Base-by-base conservation (phyloP, 2,888 invertebrate species). In the Allygus modestus region DNA sequence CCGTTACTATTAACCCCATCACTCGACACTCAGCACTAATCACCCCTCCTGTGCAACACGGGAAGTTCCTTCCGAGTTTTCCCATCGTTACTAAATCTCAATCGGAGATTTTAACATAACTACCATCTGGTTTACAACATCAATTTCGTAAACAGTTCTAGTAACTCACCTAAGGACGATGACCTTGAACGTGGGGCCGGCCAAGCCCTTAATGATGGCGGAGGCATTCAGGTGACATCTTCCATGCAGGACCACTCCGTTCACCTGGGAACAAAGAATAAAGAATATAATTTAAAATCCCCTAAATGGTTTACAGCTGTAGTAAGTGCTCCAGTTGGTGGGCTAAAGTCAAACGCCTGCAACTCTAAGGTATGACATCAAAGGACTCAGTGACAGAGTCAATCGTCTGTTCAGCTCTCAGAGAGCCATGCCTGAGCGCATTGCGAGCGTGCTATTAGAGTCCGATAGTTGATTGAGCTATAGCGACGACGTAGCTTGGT, bases 161-260 rank as follows among this genome's bases (percentile, higher is more conserved):
- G 37, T 4, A 12, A 65, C 65, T 65, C 28, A 65, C 65, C 65
- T 65, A 11, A 65, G 65, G 31, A 65, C 92, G 87, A 98, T 94
- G 89, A 99, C 94, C 91, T 97, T 97, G 91, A 98, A 95, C 87
- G 93, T 92, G 23, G 95, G 95, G 71, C 96, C 96, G 12, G 95
- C 94, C 87, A 98, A 92, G 79, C 96, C 96, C 91, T 98, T 98
- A 91, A 99, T 99, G 90, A 98, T 95, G 31, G 97, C 97, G 0
- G 99, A 97, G 26, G 98, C 99, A 91, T 99, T 98, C 87, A 99
- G 93, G 91, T 99, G 99, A 91, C 98, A 98, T 89, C 98, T 93
- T 85, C 98, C 98, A 90, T 97, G 96, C 77, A 99, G 92, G 20
- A 98, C 97, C 85, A 96, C 94, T 12, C 98, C 99, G 91, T 99